A percentile compares a stretch with the other conserved stretches of the same genome.
These are phyloP conservation scores for Byasa hedistus DNA, from an alignment of 2,888 invertebrate species.

Conservation along the genomic window DNA sequence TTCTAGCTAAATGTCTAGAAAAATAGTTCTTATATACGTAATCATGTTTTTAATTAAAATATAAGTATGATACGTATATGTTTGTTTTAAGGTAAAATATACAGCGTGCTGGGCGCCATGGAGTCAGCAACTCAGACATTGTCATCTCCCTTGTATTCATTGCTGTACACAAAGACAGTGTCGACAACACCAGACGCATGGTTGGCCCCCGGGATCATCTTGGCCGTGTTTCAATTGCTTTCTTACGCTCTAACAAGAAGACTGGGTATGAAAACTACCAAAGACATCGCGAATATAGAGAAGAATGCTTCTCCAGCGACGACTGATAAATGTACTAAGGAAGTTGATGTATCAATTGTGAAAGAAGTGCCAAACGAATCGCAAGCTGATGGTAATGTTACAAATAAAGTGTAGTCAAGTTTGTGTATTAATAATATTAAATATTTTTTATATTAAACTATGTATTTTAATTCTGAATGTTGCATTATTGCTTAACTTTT, in stretches of 20 bases:
- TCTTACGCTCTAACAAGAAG: conserved; percentile 58
- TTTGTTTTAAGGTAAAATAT: conserved; percentile 69
- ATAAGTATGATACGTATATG: background rate
- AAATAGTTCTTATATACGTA: too few species aligned
- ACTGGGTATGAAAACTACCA: conserved; percentile 28
- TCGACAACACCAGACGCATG: conserved; percentile 64
- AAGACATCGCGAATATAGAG: conserved; percentile 18
- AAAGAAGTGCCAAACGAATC: conserved; percentile 14
- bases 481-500: background rate
- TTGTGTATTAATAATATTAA: background rate
- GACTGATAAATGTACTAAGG: conserved; percentile 24
- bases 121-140: conserved; percentile 72
- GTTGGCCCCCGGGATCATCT: conserved; percentile 61
- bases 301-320: conserved; percentile 26
- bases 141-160: conserved; percentile 65
- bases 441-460: background rate
- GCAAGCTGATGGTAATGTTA: conserved; percentile 7
- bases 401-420: conserved; percentile 17
- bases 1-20: background rate
- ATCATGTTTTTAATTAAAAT: too few species aligned
- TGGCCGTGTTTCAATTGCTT: conserved; percentile 58
- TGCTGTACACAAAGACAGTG: conserved; percentile 69
- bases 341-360: conserved; percentile 24
- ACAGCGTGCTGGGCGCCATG: conserved; percentile 70
- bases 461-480: background rate